phyloP scores from a whole-genome alignment of 2,797 vertebrate genomes.

The Pseudocheirus occidentalis region DNA sequence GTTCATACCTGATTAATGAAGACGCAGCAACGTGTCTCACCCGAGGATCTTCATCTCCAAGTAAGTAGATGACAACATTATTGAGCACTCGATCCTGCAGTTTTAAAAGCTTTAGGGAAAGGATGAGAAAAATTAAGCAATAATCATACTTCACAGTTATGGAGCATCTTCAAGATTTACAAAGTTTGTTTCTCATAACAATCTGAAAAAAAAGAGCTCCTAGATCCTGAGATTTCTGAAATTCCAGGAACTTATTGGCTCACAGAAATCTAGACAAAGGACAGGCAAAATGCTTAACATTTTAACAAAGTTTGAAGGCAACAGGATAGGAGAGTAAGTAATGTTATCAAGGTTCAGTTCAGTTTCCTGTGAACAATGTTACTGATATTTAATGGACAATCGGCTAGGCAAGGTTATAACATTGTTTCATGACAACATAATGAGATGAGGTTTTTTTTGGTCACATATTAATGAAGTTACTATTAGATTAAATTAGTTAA shows the following conservation, averaged over 20 bases:
- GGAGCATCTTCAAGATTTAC: neutral
- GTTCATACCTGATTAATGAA: conserved; percentile 89
- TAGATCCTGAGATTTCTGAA: neutral
- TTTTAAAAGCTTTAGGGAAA: conserved; percentile 86
- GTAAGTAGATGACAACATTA: conserved; percentile 90
- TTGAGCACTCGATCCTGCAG: conserved; percentile 94
- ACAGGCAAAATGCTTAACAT: neutral
- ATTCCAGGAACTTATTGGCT: neutral
- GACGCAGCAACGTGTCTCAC: conserved; percentile 94
- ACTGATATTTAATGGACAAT: neutral
- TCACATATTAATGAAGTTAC: neutral
- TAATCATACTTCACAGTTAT: neutral
- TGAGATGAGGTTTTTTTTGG: neutral
- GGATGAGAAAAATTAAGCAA: neutral
- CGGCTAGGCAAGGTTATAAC: neutral
- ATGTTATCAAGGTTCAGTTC: neutral
- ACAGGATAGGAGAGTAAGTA: neutral
- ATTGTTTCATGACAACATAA: neutral
- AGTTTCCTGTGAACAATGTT: neutral
- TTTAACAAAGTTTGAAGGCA: neutral
- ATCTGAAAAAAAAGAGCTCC: neutral
- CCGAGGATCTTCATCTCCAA: conserved; percentile 96
- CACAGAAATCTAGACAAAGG: neutral
- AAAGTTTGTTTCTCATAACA: neutral
- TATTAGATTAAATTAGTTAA: neutral